These are phyloP conservation scores for Adineta ricciae DNA, from an alignment of 2,888 invertebrate genomes.

Conservation along the genomic window DNA sequence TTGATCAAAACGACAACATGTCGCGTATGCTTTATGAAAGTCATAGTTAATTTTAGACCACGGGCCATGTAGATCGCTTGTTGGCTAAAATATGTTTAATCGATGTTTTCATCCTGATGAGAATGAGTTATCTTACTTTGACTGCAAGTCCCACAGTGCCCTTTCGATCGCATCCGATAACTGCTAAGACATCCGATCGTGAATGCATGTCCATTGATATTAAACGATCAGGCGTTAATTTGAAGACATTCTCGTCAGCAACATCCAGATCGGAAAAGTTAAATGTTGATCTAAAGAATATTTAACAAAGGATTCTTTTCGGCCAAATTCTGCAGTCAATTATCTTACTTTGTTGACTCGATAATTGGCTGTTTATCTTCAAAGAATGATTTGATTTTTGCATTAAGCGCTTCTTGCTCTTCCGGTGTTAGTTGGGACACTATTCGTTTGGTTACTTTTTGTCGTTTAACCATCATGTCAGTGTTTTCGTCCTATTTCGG, in stretches of 20 bases:
- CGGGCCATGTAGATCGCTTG: background rate
- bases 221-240: conserved; percentile 6
- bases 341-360: background rate
- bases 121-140: background rate
- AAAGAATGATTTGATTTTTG: background rate
- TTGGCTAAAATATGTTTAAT: background rate
- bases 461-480: background rate
- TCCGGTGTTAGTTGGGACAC: background rate
- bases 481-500: background rate
- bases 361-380: background rate
- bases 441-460: background rate
- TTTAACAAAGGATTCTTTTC: background rate
- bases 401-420: background rate
- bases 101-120: background rate
- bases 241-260: background rate
- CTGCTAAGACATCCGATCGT: background rate
- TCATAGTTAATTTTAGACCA: background rate
- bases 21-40: background rate
- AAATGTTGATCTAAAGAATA: background rate
- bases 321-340: background rate
- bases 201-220: conserved; percentile 1
- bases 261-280: background rate
- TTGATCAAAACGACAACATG: background rate
- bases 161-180: conserved; percentile 6
- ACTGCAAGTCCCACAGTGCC: background rate